Evolutionary conservation across 2,888 invertebrate genomes (phyloP).

Genomic region (Lomographa bimaculata): DNA sequence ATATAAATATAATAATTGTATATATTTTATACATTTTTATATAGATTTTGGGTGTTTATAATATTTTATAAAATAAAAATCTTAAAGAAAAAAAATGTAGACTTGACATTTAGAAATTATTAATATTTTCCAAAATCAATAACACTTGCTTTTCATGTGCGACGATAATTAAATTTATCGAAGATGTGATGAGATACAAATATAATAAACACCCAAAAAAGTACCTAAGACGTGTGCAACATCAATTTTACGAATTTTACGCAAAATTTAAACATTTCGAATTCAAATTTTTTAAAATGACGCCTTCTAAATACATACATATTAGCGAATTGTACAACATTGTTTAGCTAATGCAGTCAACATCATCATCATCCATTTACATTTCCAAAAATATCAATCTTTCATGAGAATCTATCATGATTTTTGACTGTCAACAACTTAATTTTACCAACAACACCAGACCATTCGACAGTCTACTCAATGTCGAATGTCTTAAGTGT

Average conservation of each 20-base stretch:
- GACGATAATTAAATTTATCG: too few relatives aligned
- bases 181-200: slow-evolving; percentile 4
- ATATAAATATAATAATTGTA: slow-evolving; percentile 46
- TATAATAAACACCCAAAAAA: slow-evolving; percentile 28
- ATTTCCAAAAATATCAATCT: slow-evolving; percentile 17
- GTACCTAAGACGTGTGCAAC: slow-evolving; percentile 30
- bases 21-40: slow-evolving; percentile 36
- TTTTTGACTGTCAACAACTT: neutral
- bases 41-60: slow-evolving; percentile 29
- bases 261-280: slow-evolving; percentile 26
- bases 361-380: slow-evolving; percentile 3
- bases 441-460: slow-evolving; percentile 4
- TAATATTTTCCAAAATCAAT: too few relatives aligned
- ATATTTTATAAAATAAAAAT: slow-evolving; percentile 7
- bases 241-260: slow-evolving; percentile 26
- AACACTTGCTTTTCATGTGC: too few relatives aligned
- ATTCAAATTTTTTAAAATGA: slow-evolving; percentile 11
- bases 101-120: too few relatives aligned
- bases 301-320: slow-evolving; percentile 20
- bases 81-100: too few relatives aligned
- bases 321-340: slow-evolving; percentile 21
- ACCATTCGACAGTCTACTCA: too few relatives aligned
- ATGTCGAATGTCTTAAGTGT: neutral
- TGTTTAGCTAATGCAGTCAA: slow-evolving; percentile 15
- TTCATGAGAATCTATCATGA: slow-evolving; percentile 4